Conservation (phyloP, 2,888 invertebrate species). For the Coenonympha glycerion region DNA sequence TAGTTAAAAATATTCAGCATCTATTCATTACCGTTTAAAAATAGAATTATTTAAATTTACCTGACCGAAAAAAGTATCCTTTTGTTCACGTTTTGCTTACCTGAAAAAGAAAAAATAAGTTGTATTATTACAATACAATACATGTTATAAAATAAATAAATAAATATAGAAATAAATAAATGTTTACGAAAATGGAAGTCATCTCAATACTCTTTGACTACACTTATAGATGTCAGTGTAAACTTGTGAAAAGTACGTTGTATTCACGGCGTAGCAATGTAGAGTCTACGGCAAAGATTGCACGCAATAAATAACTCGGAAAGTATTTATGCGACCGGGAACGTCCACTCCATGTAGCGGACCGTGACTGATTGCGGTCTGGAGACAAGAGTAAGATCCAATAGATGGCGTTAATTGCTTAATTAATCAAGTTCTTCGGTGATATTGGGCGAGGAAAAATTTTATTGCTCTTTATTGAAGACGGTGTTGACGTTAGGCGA, state of each 20-base stretch:
- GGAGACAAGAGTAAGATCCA: conserved; percentile 52
- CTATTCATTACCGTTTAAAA: no score
- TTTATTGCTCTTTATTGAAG: conserved; percentile 5
- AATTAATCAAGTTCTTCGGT: conserved; percentile 54
- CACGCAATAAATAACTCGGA: conserved; percentile 64
- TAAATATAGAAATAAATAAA: no score
- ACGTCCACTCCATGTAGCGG: conserved; percentile 48
- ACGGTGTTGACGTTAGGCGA: background rate
- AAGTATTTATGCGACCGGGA: conserved; percentile 42
- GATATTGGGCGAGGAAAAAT: conserved; percentile 16
- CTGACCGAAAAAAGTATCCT: background rate
- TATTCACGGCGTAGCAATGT: background rate
- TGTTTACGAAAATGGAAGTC: no score
- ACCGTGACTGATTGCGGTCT: conserved; percentile 57
- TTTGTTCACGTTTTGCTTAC: background rate
- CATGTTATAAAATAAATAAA: no score
- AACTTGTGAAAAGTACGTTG: no score
- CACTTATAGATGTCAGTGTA: no score
- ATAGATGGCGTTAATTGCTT: conserved; percentile 66
- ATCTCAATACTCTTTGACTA: no score
- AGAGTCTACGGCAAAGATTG: conserved; percentile 50
- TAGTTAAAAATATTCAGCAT: background rate
- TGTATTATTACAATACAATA: no score
- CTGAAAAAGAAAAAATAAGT: background rate
- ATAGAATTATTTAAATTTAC: background rate